Evolutionary conservation across 2,888 invertebrate genomes (phyloP).

Genomic region (Synergus gifuensis): DNA sequence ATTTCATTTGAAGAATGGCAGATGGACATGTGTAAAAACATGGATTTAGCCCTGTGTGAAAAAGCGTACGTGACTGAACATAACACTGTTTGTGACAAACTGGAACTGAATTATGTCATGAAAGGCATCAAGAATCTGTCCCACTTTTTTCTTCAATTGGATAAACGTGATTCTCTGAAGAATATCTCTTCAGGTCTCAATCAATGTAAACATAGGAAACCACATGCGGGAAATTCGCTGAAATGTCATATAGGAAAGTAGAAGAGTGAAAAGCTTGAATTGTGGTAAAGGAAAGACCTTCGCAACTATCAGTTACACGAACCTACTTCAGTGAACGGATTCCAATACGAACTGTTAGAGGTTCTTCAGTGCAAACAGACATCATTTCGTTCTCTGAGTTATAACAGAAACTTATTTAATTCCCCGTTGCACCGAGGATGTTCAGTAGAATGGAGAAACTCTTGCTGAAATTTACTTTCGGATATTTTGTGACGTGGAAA

Average conservation of each 20-base stretch:
- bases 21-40: neutral
- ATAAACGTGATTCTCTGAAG: neutral
- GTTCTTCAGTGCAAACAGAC: slow-evolving; percentile 5
- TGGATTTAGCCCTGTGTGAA: neutral
- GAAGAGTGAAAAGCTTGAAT: neutral
- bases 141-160: neutral
- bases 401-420: slow-evolving; percentile 38
- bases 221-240: slow-evolving; percentile 5
- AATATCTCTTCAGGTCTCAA: neutral
- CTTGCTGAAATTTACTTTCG: slow-evolving; percentile 31
- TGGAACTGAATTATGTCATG: neutral
- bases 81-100: neutral
- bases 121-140: neutral
- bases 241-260: neutral
- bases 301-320: slow-evolving; percentile 19
- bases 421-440: neutral
- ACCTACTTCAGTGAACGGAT: neutral
- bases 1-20: neutral
- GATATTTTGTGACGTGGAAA: slow-evolving; percentile 14
- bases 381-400: slow-evolving; percentile 15
- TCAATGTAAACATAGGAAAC: slow-evolving; percentile 19
- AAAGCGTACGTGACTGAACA: slow-evolving; percentile 24
- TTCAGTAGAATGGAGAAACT: slow-evolving; percentile 21
- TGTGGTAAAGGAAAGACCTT: neutral
- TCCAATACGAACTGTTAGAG: neutral